Base-by-base conservation (phyloP, 1,140 invertebrate genomes). In the Drosophila burlai region DNA sequence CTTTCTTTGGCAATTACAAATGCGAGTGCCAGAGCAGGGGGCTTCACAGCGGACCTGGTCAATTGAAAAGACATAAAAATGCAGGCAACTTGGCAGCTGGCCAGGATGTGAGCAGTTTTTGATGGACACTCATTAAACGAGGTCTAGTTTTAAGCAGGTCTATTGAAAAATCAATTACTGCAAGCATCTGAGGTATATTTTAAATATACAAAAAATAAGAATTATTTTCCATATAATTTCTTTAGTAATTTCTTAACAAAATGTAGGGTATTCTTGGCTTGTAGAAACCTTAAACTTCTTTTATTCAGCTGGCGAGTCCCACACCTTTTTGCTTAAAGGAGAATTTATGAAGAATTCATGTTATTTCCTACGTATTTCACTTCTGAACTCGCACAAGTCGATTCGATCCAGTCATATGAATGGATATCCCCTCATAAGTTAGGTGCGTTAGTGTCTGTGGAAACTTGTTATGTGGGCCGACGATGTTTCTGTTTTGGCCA, bases 1-100 rank as follows among this genome's bases (percentile, higher is more conserved):
- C 62, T 83, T 78, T 49, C 50, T 66, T 84, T 87, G 83, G 65
- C 72, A 59, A 71, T 86, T 73, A 76, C 58, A 78, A 85, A 81
- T 75, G 82, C 63, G 64, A 60, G 36, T 57, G 47, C 16, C 52
- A 10, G 18, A 21, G 43, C 18, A n/a, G 34, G 47, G 29, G 45
- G 21, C 24, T 47, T 47, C 36, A 40, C 62, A 47, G 77, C 50
- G 40, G 58, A 31, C 40, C 50, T 21, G 18, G 72, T 9, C 64
- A 77, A 65, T 77, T 81, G 65, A 62, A 74, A 60, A 59, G 52
- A 18, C 69, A 64, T 76, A 40, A 67, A 75, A 86, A 82, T 71
- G 61, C 76, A 65, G 40, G 46, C 50, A 62, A 47, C 36, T 81
- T 40, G 62, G 68, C 36, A 65, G 11, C 47, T 61, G 59, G 52